Conservation (phyloP, 2,888 invertebrate species). For the Blera fallax region DNA sequence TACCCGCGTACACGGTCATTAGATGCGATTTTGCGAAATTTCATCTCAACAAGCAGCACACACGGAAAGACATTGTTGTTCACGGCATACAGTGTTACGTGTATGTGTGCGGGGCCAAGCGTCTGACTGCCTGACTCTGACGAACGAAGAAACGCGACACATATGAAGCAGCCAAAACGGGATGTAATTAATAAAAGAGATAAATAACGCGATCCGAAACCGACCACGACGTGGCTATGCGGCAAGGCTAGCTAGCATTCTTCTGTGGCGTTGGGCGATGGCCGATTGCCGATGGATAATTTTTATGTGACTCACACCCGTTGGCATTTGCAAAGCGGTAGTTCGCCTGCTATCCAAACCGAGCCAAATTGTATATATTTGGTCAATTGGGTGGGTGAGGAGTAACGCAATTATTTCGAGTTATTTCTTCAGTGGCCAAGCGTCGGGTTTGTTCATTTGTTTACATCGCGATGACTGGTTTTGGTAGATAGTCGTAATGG, state of each 20-base stretch:
- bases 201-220: constrained; percentile 65
- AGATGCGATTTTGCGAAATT: constrained; percentile 69
- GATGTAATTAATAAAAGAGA: constrained; percentile 71
- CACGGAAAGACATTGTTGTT: constrained; percentile 51
- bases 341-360: constrained; percentile 25
- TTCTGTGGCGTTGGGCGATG: constrained; percentile 63
- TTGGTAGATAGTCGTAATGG: background rate
- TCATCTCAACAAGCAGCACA: constrained; percentile 53
- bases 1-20: constrained; percentile 58
- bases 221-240: constrained; percentile 47
- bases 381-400: constrained; percentile 17
- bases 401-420: constrained; percentile 23
- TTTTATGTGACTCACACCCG: constrained; percentile 62
- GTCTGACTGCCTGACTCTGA: constrained; percentile 43
- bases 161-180: constrained; percentile 65
- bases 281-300: constrained; percentile 59
- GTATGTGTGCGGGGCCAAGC: constrained; percentile 28
- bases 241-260: constrained; percentile 62
- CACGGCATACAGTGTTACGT: background rate
- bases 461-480: background rate
- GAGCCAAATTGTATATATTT: constrained; percentile 13
- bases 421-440: background rate
- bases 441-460: background rate
- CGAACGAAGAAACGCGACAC: constrained; percentile 50
- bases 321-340: constrained; percentile 60